Conservation (phyloP, 2,797 vertebrate genomes). For the Sphaeramia orbicularis region DNA sequence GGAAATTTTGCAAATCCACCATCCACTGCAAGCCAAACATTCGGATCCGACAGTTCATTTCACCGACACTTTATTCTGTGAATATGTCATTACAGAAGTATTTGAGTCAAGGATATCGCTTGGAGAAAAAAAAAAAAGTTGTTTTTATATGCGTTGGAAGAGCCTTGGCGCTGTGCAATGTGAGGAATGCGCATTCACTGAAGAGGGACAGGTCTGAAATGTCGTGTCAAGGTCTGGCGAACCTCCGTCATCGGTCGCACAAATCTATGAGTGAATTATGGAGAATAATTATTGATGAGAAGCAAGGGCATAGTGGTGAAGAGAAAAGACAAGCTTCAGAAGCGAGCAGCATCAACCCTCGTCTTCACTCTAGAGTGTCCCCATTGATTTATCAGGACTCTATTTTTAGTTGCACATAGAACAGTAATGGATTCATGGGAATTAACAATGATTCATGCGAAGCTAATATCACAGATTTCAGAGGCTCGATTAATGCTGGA, state of each 20-base stretch:
- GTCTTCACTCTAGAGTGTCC: constrained; percentile 71
- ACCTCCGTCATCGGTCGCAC: constrained; percentile 26
- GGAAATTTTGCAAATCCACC: too few relatives aligned
- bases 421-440: constrained; percentile 78
- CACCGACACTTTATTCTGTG: too few relatives aligned
- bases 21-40: too few relatives aligned
- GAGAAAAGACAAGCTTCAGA: constrained; percentile 63
- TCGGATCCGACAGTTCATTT: too few relatives aligned
- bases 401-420: constrained; percentile 80
- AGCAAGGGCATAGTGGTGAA: constrained; percentile 55
- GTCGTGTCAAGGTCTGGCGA: constrained; percentile 43
- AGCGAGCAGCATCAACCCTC: constrained; percentile 48
- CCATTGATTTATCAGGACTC: constrained; percentile 80
- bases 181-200: constrained; percentile 38
- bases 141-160: constrained; percentile 25
- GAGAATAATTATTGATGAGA: constrained; percentile 74
- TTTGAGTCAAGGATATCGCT: constrained; percentile 25
- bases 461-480: constrained; percentile 78
- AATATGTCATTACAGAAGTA: constrained; percentile 42
- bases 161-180: constrained; percentile 34
- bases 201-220: constrained; percentile 23
- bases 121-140: constrained; percentile 8
- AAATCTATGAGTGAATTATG: constrained; percentile 64
- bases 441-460: constrained; percentile 80
- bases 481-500: constrained; percentile 75